A percentile compares a stretch with the other conserved stretches of the same genome.
Evolutionary conservation across 2,113 vertebrate genomes (phyloP).

Genomic region (Gobius niger): DNA sequence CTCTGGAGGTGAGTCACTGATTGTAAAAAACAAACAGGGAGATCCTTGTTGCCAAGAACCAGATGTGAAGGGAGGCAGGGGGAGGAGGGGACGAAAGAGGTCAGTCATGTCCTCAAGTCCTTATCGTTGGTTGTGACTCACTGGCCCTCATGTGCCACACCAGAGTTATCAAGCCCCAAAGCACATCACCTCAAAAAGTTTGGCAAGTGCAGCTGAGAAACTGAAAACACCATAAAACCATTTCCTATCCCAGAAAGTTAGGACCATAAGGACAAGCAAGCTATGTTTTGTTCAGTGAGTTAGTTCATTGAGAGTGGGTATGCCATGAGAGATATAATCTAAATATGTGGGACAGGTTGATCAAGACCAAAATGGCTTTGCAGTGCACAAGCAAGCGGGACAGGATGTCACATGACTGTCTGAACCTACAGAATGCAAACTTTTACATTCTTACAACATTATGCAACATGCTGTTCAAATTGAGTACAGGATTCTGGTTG

Average conservation of each 20-base stretch:
- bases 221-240: too few species aligned
- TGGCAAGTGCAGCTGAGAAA: too few species aligned
- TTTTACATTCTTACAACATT: neutral
- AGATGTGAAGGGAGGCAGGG: constrained; percentile 34
- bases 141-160: constrained; percentile 26
- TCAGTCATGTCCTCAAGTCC: constrained; percentile 41
- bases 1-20: constrained; percentile 40
- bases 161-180: constrained; percentile 48
- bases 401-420: too few species aligned
- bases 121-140: constrained; percentile 60
- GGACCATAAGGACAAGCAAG: too few species aligned
- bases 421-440: neutral
- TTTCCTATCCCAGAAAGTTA: too few species aligned
- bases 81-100: constrained; percentile 35
- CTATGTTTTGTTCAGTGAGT: too few species aligned
- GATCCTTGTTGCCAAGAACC: constrained; percentile 24
- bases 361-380: too few species aligned
- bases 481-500: too few species aligned
- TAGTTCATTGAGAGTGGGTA: too few species aligned
- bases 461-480: too few species aligned
- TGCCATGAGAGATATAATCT: too few species aligned
- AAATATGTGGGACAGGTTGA: too few species aligned
- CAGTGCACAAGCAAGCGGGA: neutral
- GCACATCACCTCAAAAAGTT: constrained; percentile 15
- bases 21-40: constrained; percentile 35